A percentile compares a stretch with the other conserved stretches of the same genome.
phyloP scores from a whole-genome alignment of 2,113 vertebrate species.

The Plecturocebus donacophilus region DNA sequence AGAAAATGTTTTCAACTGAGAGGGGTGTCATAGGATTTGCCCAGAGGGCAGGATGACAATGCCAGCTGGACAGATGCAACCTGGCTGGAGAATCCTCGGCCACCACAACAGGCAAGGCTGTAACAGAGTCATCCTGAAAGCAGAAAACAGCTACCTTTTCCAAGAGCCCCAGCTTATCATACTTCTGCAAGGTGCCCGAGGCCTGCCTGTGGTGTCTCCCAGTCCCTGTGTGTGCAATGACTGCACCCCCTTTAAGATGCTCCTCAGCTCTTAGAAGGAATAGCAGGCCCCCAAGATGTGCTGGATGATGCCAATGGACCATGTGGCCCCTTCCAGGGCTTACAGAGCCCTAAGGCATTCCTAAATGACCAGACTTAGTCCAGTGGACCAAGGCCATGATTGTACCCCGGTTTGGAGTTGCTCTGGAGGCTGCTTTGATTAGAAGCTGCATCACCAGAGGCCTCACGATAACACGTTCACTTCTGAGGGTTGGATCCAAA shows the following conservation, averaged over 20 bases:
- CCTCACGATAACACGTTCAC: background rate
- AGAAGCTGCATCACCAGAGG: background rate
- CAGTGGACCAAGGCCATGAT: background rate
- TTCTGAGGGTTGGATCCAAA: background rate
- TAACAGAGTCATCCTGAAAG: background rate
- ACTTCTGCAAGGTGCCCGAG: background rate
- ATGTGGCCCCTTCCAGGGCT: background rate
- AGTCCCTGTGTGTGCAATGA: background rate
- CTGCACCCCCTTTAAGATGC: rapidly evolving
- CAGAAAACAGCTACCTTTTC: background rate
- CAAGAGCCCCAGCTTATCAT: no score
- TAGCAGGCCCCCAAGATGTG: no score
- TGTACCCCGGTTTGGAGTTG: background rate
- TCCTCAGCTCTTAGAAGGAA: background rate
- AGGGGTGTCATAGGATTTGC: background rate
- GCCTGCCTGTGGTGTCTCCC: background rate
- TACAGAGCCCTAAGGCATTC: background rate
- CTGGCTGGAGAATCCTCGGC: background rate
- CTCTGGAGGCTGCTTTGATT: background rate
- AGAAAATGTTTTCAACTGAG: conserved; percentile 52
- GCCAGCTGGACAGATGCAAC: background rate
- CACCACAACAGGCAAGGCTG: background rate
- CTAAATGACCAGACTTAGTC: background rate
- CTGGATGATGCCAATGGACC: background rate
- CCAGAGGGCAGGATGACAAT: background rate